Percentiles rank a stretch among this genome's conserved stretches.
These are phyloP conservation scores for Gallinago paraguaiae DNA, from an alignment of 2,113 vertebrate genomes.

Conservation along the genomic window DNA sequence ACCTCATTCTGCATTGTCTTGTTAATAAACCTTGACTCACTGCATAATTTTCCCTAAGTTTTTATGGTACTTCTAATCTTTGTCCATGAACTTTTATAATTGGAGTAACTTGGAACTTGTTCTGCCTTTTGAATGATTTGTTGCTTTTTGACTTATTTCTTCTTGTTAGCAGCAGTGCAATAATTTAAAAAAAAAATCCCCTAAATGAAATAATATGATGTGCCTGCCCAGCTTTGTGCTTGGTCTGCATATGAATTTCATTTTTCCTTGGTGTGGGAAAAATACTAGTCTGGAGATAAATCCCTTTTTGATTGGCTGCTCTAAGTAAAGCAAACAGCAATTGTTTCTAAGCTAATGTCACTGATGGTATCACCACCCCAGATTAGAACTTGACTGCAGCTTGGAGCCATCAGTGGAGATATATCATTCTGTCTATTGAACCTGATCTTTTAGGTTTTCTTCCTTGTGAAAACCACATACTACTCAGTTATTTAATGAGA, in stretches of 20 bases:
- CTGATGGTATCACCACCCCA: background rate
- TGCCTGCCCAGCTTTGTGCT: background rate
- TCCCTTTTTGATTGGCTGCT: background rate
- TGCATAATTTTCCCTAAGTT: background rate
- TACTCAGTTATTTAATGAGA: background rate
- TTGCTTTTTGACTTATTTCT: background rate
- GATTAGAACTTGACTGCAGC: background rate
- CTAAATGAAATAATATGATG: background rate
- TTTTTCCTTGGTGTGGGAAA: slow-evolving; percentile 12
- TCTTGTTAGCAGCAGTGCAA: background rate
- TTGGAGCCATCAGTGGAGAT: background rate
- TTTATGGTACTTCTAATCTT: background rate
- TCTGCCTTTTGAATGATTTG: background rate
- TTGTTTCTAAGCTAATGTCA: background rate
- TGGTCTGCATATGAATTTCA: background rate
- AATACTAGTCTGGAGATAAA: slow-evolving; percentile 1
- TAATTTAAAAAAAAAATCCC: background rate
- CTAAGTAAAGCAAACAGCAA: slow-evolving; percentile 1
- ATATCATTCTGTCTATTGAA: background rate
- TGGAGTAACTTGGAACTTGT: background rate
- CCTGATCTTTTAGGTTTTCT: background rate
- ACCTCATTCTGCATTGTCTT: background rate
- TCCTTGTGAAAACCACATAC: background rate
- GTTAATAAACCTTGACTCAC: background rate
- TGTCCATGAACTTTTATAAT: background rate